Evolutionary conservation across 2,113 vertebrate genomes (phyloP).

Genomic region (Xenus cinereus): DNA sequence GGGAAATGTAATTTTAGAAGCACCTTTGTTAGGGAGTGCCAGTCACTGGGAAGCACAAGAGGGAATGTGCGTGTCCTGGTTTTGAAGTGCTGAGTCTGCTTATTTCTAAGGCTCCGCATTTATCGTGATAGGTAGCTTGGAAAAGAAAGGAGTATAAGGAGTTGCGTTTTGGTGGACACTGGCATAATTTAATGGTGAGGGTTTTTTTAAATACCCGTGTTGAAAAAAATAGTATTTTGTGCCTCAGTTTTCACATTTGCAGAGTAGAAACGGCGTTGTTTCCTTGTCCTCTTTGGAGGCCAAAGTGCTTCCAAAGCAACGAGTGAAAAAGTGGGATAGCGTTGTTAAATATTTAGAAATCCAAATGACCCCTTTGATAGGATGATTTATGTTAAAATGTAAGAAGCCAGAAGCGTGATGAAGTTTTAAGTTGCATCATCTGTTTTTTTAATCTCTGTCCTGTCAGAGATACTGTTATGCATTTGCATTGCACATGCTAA

Average conservation of each 20-base stretch:
- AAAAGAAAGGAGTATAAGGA: neutral
- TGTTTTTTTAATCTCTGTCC: neutral
- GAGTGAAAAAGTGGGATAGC: neutral
- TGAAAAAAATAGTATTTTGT: neutral
- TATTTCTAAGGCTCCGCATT: neutral
- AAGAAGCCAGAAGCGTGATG: neutral
- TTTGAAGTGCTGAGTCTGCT: neutral
- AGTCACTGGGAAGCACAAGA: neutral
- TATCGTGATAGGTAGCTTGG: neutral
- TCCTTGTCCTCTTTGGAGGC: neutral
- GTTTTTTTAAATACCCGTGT: neutral
- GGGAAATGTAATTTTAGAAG: neutral
- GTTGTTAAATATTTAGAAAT: conserved; percentile 45
- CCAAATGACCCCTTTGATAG: conserved; percentile 8
- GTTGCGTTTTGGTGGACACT: neutral
- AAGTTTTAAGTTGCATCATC: neutral
- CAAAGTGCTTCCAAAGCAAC: neutral
- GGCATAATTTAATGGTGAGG: neutral
- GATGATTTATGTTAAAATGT: conserved; percentile 1
- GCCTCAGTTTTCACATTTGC: neutral
- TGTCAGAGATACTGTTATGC: neutral
- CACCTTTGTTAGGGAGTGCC: neutral
- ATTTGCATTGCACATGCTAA: neutral
- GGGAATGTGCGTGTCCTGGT: neutral
- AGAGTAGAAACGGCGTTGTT: neutral